phyloP scores from a whole-genome alignment of 2,113 vertebrate genomes.

The Vidua chalybeata region DNA sequence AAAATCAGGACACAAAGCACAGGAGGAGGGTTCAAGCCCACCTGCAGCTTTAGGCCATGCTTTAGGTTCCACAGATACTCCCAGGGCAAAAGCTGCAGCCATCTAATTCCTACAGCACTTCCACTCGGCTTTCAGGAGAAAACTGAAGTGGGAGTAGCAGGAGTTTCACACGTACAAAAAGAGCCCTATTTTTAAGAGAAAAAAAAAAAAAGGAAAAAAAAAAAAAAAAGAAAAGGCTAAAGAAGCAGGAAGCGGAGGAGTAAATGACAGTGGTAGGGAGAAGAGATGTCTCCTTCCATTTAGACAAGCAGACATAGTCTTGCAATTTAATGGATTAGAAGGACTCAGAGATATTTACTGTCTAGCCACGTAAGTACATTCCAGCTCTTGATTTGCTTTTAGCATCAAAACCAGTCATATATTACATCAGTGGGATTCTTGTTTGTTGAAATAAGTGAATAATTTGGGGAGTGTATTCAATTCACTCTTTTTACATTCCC shows the following conservation, averaged over 20 bases:
- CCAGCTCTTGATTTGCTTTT: constrained; percentile 68
- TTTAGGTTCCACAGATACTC: background rate
- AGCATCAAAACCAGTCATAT: constrained; percentile 45
- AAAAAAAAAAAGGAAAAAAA: accelerated
- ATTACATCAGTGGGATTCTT: constrained; percentile 56
- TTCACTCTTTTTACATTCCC: constrained; percentile 24
- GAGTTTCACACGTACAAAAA: constrained; percentile 32
- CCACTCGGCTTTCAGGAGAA: background rate
- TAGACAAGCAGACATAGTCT: constrained; percentile 51
- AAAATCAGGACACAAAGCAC: background rate
- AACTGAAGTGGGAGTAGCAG: background rate
- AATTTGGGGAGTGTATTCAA: constrained; percentile 42
- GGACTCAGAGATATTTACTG: constrained; percentile 59
- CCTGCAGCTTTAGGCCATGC: background rate
- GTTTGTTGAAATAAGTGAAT: constrained; percentile 57
- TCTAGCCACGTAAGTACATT: constrained; percentile 66
- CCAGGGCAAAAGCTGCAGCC: background rate
- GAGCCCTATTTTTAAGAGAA: background rate
- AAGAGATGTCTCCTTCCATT: constrained; percentile 63
- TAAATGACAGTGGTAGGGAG: constrained; percentile 48
- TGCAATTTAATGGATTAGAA: constrained; percentile 57
- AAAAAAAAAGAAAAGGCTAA: background rate
- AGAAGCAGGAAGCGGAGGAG: constrained; percentile 54
- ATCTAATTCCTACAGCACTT: background rate
- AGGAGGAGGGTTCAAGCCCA: background rate